Base-by-base conservation (phyloP, 2,888 invertebrate genomes). In the Rhagium mordax region DNA sequence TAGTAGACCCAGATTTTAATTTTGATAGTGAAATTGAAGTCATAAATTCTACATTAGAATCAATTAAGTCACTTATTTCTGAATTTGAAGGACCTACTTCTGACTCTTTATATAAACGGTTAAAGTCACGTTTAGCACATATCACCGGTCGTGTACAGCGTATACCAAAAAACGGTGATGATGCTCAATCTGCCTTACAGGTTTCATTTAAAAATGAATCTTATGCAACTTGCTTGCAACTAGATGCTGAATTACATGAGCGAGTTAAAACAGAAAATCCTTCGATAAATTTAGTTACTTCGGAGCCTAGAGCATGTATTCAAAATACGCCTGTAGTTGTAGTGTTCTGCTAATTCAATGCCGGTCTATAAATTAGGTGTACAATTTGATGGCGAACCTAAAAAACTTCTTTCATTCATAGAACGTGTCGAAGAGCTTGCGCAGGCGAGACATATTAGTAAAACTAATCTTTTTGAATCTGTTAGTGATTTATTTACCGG, bases 401-500 rank as follows among this genome's bases (percentile, higher is more conserved):
- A 70, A 33, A 18, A 53, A 48, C 70, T 70, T 21, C 62, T 70
- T 24, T 62, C 70, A 7, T 70, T 70, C 41, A 55, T 70, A 6
- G 53, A 70, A 55, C 61, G 70, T 16, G 60, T 69, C 29, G 67
- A 67, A 21, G 57, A 55, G n/a, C 47, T 59, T 24, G 55, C 67
- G 10, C 16, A 16, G 0, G 59, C 57, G 16, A 21, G 57, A 10
- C 47, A 24, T 67, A 67, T 67, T 24, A 55, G 62, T 27, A 62
- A 62, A 21, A 10, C n/a, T 8, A 62, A 61, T 62, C 21, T 62
- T 20, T 70, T 70, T 21, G 27, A 41, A 16, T 62, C 70, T 3
- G 62, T 62, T 33, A 60, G 55, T 41, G 62, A 70, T 33, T 62
- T 70, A 33, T 70, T 70, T 62, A 47, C 70, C 2, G 62, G 55